A percentile compares a stretch with the other conserved stretches of the same genome.
phyloP scores from a whole-genome alignment of 2,113 vertebrate genomes.

The Lampris incognitus region DNA sequence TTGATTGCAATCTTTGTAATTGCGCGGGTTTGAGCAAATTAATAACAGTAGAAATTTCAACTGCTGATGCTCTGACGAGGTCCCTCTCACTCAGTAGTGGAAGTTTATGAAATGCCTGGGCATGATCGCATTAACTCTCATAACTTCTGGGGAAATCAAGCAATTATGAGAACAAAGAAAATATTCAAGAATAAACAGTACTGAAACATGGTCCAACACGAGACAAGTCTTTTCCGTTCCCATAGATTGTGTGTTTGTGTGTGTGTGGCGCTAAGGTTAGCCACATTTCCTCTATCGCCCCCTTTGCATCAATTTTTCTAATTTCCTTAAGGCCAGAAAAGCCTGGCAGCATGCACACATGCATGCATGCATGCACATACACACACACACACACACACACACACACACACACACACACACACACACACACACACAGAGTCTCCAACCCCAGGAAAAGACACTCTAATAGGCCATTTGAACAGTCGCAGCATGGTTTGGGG shows the following conservation, averaged over 20 bases:
- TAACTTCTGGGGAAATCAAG: conserved; percentile 28
- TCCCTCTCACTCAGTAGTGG: conserved; percentile 29
- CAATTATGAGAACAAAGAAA: conserved; percentile 27
- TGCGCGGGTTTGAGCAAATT: conserved; percentile 76
- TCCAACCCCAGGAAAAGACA: no score
- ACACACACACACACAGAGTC: background rate
- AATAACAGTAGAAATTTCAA: conserved; percentile 69
- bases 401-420: background rate
- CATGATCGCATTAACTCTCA: conserved; percentile 2
- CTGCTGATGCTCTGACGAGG: conserved; percentile 54
- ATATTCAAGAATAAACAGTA: conserved; percentile 21
- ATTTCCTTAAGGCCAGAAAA: no score
- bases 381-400: background rate
- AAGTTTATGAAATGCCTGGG: conserved; percentile 37
- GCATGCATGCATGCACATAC: background rate
- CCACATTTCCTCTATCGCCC: background rate
- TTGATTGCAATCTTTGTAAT: conserved; percentile 84
- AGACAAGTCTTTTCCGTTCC: conserved; percentile 12
- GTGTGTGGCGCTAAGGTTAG: conserved; percentile 10
- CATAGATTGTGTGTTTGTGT: conserved; percentile 21
- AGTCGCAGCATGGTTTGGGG: conserved; percentile 2
- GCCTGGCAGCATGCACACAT: no score
- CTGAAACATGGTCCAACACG: conserved; percentile 10
- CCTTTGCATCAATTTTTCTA: no score
- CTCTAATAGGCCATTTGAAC: conserved; percentile 9